A percentile compares a stretch with the other conserved stretches of the same genome.
Evolutionary conservation across 2,113 vertebrate genomes (phyloP).

Genomic region (Delphinapterus leucas): DNA sequence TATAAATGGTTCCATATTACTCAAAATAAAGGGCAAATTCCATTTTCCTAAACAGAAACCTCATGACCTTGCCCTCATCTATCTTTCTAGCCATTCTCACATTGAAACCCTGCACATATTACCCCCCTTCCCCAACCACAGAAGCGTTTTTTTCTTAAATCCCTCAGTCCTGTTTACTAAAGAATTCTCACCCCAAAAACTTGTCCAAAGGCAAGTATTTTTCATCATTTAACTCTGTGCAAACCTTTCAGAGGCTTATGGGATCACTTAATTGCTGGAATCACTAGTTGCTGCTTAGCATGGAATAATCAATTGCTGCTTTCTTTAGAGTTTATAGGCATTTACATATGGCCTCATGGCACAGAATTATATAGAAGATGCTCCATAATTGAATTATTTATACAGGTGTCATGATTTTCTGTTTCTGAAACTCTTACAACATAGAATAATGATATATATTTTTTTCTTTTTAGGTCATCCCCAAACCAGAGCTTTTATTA

Average conservation of each 20-base stretch:
- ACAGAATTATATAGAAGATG: neutral
- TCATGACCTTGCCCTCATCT: neutral
- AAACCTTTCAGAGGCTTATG: neutral
- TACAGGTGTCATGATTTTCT: neutral
- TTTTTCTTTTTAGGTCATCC: neutral
- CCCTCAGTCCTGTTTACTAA: neutral
- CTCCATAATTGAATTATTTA: neutral
- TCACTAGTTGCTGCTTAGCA: neutral
- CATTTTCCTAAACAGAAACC: neutral
- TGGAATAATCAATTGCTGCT: neutral
- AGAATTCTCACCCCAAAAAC: neutral
- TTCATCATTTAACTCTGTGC: neutral
- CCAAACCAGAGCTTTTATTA: constrained; percentile 83
- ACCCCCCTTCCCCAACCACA: neutral
- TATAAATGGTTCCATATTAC: neutral
- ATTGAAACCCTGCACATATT: neutral
- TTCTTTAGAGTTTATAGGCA: neutral
- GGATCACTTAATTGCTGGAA: neutral
- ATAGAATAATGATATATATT: neutral
- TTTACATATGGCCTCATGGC: neutral
- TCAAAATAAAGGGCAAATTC: neutral
- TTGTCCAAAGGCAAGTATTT: neutral
- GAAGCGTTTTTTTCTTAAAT: neutral
- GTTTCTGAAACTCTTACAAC: neutral
- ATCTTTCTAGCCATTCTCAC: neutral